These are phyloP conservation scores for Microplitis deprimator DNA, from an alignment of 2,888 invertebrate genomes.

Conservation along the genomic window DNA sequence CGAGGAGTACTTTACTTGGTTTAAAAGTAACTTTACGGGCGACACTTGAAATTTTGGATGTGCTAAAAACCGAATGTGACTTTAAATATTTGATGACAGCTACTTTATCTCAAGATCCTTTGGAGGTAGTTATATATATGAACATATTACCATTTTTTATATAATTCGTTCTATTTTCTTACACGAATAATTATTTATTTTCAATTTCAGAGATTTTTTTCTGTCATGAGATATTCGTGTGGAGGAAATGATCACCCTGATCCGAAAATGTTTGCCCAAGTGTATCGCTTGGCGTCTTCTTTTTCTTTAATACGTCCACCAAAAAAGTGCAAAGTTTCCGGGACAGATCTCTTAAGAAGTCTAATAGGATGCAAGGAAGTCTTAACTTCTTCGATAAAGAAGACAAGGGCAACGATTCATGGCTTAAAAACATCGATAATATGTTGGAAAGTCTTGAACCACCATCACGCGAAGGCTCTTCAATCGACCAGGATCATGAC, in stretches of 20 bases:
- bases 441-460: conserved; percentile 17
- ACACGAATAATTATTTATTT: conserved; percentile 12
- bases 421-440: conserved; percentile 28
- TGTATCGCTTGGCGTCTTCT: background rate
- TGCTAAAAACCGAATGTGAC: background rate
- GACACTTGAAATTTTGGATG: background rate
- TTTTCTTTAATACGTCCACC: background rate
- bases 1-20: background rate
- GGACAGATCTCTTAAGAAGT: background rate
- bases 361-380: conserved; percentile 7
- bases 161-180: background rate
- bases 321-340: conserved; percentile 20
- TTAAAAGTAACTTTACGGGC: background rate
- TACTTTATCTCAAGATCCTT: conserved; percentile 26
- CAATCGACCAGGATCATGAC: conserved; percentile 22
- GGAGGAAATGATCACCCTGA: conserved; percentile 48
- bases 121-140: conserved; percentile 41
- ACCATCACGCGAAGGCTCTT: conserved; percentile 8
- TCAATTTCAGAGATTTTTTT: conserved; percentile 42
- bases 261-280: conserved; percentile 24
- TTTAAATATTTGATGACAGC: conserved; percentile 23
- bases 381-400: background rate
- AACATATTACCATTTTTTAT: background rate
- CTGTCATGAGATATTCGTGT: conserved; percentile 42
- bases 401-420: background rate